Conservation (phyloP, 2,113 vertebrate genomes). For the Macaca fascicularis region T2T-MFA8v1.1 NC_088391.1:4980001-4980500, state of each 20-base stretch:
- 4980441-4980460: neutral
- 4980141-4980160: neutral
- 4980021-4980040: too few relatives aligned
- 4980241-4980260: neutral
- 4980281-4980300: neutral
- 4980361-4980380: neutral
- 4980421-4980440: neutral
- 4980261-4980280: neutral
- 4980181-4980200: constrained; percentile 10
- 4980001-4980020: too few relatives aligned
- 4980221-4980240: neutral
- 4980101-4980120: too few relatives aligned
- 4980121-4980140: neutral
- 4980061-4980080: too few relatives aligned
- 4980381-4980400: neutral
- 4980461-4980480: neutral
- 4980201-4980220: neutral
- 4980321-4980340: neutral
- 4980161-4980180: neutral
- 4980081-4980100: too few relatives aligned
- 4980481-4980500: neutral
- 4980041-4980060: too few relatives aligned
- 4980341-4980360: neutral
- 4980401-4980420: neutral
- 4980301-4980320: neutral